These are phyloP conservation scores for Ridgeia piscesae DNA, from an alignment of 1,140 invertebrate genomes.

Conservation along the genomic window DNA sequence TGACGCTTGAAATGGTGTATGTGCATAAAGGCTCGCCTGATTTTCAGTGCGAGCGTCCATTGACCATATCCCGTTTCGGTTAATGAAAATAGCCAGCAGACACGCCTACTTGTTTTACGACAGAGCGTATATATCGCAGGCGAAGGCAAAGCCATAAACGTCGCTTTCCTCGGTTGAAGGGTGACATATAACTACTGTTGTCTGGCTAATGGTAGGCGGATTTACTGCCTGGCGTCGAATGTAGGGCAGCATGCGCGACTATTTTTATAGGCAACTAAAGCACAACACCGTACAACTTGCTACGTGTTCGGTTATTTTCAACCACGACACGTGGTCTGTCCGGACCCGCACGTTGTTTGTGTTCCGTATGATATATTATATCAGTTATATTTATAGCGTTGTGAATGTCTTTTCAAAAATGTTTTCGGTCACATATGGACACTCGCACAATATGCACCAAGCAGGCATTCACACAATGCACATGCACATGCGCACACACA, in stretches of 20 bases:
- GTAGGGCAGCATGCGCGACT: neutral
- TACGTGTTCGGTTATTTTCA: neutral
- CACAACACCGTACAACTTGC: constrained; percentile 15
- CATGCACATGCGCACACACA: too few relatives aligned
- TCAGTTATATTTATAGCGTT: too few relatives aligned
- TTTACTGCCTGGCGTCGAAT: neutral
- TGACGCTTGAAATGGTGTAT: neutral
- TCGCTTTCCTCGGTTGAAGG: neutral
- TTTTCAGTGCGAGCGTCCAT: neutral
- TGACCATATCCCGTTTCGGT: neutral
- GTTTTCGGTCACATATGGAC: too few relatives aligned
- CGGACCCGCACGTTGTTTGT: too few relatives aligned
- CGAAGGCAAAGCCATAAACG: neutral
- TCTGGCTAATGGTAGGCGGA: neutral
- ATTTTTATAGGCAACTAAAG: neutral
- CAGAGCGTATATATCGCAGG: neutral
- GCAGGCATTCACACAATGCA: too few relatives aligned
- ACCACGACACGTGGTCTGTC: neutral
- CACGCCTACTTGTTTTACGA: neutral
- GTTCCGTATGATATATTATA: too few relatives aligned
- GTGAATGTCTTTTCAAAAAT: too few relatives aligned
- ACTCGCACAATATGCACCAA: too few relatives aligned
- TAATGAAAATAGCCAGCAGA: neutral
- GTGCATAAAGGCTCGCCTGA: neutral
- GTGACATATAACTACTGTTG: neutral